phyloP scores from a whole-genome alignment of 2,113 vertebrate species.

The Taurulus bubalis region DNA sequence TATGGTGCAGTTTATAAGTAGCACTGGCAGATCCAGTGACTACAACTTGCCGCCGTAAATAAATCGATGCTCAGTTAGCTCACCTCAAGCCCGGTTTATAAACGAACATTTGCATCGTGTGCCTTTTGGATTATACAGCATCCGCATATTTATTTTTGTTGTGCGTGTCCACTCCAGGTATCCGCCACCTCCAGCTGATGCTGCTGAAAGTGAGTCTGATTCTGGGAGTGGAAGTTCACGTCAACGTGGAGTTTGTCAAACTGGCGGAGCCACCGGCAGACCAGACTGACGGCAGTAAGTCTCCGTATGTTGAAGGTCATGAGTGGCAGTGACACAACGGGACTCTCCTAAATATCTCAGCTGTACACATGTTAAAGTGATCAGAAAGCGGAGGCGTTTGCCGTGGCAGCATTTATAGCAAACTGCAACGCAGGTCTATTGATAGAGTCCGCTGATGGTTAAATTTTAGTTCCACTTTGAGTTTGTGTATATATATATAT shows the following conservation, averaged over 20 bases:
- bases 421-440: neutral
- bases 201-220: conserved; percentile 94
- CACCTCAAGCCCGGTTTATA: neutral
- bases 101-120: neutral
- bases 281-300: conserved; percentile 88
- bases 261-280: conserved; percentile 92
- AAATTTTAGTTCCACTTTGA: conserved; percentile 4
- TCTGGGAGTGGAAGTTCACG: conserved; percentile 93
- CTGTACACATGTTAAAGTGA: conserved; percentile 47
- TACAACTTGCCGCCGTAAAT: neutral
- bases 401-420: neutral
- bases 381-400: neutral
- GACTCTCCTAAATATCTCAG: conserved; percentile 31
- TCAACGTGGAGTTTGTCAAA: conserved; percentile 92
- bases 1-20: neutral
- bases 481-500: neutral
- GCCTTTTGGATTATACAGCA: neutral
- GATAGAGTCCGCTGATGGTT: conserved; percentile 17
- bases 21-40: neutral
- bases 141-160: neutral
- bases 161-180: conserved; percentile 83
- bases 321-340: conserved; percentile 37
- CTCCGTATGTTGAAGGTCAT: conserved; percentile 6
- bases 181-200: conserved; percentile 97
- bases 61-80: neutral